Base-by-base conservation (phyloP, 2,797 vertebrate genomes). In the Macroramphosus scolopax region DNA sequence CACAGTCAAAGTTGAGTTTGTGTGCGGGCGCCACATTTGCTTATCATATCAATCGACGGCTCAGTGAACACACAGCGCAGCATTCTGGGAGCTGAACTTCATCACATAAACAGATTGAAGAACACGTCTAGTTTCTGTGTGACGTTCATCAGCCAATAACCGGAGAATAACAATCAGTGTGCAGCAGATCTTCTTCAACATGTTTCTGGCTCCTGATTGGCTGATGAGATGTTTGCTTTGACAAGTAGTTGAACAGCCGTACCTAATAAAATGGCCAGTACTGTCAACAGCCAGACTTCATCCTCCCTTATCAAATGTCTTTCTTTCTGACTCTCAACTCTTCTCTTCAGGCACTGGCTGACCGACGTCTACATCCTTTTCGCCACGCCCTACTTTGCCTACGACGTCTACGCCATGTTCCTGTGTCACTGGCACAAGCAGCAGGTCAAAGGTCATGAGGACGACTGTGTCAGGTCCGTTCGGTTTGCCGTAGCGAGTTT, bases 371-470 rank as follows among this genome's bases (percentile, higher is more conserved):
- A 96, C 82, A 91, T 95, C 6, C 78, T 92, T 4, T 95, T 96
- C 9, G 94, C 93, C 0, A 87, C 93, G 3, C 94, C 94, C 2
- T 96, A 96, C 83, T 96, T 96, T 51, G 78, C 89, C 60, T 96
- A 94, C 6, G 94, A 96, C 70, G 81, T 96, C 68, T 92, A 91
- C 0, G 92, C 93, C 84, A 96, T 96, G 94, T 96, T 93, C 75
- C 82, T 94, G 66, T 94, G 93, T 47, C 82, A 94, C 80, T 68
- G 89, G 80, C 89, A 94, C 83, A 93, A 88, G 77, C 77, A 85
- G 42, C 84, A 81, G 68, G 90, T 95, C 83, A 95, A 94, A 83
- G 94, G 91, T 36, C 93, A 94, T 0, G 80, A 87, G 71, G 82
- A 70, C 33, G 62, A 12, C 5, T 67, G 6, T 1, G 56, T 2